Percentiles rank a stretch among this genome's conserved stretches.
phyloP scores from a whole-genome alignment of 2,888 invertebrate species.

The Ormyrus nitidulus region DNA sequence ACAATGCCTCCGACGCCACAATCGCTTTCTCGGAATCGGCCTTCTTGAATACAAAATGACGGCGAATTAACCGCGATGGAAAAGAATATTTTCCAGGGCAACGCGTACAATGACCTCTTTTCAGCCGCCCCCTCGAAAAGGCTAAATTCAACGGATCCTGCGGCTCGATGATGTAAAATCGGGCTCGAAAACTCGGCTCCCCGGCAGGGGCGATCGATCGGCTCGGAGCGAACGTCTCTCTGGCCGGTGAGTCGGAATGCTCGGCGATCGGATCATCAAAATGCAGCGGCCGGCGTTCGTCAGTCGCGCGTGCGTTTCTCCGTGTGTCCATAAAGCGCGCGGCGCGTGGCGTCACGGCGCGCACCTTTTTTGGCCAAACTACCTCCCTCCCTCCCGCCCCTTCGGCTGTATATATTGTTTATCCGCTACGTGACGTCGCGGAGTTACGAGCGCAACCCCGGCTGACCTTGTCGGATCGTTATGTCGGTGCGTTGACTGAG shows the following conservation, averaged over 20 bases:
- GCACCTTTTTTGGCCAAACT: constrained; percentile 67
- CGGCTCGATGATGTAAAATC: not conserved
- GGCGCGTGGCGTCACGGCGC: constrained; percentile 65
- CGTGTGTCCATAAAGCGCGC: constrained; percentile 39
- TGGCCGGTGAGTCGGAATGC: no score
- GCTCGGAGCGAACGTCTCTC: not conserved
- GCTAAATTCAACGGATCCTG: not conserved
- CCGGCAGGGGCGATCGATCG: not conserved
- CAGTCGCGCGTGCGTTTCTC: constrained; percentile 25
- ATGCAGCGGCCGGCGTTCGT: constrained; percentile 38
- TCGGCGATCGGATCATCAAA: constrained; percentile 35
- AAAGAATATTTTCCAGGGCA: no score
- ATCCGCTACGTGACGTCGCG: constrained; percentile 35
- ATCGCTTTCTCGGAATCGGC: no score
- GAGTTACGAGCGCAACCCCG: not conserved
- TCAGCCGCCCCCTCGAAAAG: not conserved
- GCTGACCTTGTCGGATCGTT: constrained; percentile 29
- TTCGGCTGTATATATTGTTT: not conserved
- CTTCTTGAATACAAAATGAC: no score
- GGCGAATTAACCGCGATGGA: no score
- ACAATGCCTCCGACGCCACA: no score
- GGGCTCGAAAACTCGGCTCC: not conserved
- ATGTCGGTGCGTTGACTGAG: constrained; percentile 21
- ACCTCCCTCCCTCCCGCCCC: not conserved
- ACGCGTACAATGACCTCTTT: not conserved